Base-by-base conservation (phyloP, 2,888 invertebrate genomes). In the Drepanosiphum platanoidis region DNA sequence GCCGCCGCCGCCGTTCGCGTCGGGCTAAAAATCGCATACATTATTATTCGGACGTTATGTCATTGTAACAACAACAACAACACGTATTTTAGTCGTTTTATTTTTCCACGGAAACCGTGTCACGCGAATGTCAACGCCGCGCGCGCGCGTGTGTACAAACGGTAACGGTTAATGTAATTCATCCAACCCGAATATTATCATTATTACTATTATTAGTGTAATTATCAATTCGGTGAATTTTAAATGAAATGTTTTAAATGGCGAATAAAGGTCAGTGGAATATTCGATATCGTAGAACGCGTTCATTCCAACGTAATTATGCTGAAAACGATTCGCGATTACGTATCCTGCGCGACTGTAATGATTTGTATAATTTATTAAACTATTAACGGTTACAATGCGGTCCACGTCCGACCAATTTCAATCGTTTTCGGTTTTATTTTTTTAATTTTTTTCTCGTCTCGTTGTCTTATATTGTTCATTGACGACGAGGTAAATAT, bases 161-260 rank as follows among this genome's bases (percentile, higher is more conserved):
- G n/a, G 34, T 80, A 80, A 80, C 79, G 79, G 79, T 80, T 68
- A 80, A 80, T 68, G 27, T 11, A 80, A 80, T 80, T 80, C 70
- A 52, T 27, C 52, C 68, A 70, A 52, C 68, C 27, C 34, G 27
- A 46, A 70, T 39, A 78, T 5, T 61, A 61, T 61, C 1, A 11
- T 8, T 64, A 64, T 30, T 64, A 64, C 13, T 27, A 64, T 13
- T 64, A 64, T 64, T 4, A 46, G 11, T 9, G 18, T 52, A 18
- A 18, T 52, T 18, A 52, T 52, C 0, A 18, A 52, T 18, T 18
- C 18, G 18, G 18, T 46, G 1, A 46, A 46, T 46, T 5, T 18
- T 18, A 52, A 52, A 22, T 52, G 15, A 22, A 15, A 52, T 22
- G 1, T 52, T 52, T 22, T 52, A 22, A 3, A 22, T 7, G 22